Evolutionary conservation across 2,888 invertebrate species (phyloP).

Genomic region (Andrena flavipes): DNA sequence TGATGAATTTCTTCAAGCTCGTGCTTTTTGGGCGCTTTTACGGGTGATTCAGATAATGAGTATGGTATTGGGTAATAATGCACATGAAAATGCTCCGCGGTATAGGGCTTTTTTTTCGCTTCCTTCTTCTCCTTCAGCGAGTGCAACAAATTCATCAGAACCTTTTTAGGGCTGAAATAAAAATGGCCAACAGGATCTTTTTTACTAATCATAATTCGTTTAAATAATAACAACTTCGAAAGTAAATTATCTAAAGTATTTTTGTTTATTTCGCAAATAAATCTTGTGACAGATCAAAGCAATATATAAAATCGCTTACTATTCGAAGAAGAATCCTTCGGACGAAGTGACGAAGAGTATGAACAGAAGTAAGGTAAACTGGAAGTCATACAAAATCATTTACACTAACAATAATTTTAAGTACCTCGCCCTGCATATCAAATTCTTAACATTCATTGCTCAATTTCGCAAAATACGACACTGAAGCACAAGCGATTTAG

Average conservation of each 20-base stretch:
- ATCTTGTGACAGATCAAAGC: not conserved
- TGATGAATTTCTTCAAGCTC: constrained; percentile 69
- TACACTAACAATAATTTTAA: not conserved
- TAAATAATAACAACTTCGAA: no score
- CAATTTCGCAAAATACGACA: not conserved
- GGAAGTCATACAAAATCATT: constrained; percentile 53
- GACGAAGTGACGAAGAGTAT: constrained; percentile 58
- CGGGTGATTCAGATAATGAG: constrained; percentile 31
- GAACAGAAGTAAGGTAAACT: constrained; percentile 57
- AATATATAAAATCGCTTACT: constrained; percentile 67
- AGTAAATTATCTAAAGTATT: no score
- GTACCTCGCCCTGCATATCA: not conserved
- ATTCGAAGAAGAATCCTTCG: constrained; percentile 75
- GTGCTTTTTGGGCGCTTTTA: constrained; percentile 67
- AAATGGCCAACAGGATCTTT: not conserved
- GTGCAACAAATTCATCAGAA: constrained; percentile 67
- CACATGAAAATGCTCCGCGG: constrained; percentile 73
- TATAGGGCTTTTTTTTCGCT: constrained; percentile 49
- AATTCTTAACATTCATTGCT: not conserved
- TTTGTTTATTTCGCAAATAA: not conserved
- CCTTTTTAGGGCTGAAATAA: constrained; percentile 73
- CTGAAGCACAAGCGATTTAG: no score
- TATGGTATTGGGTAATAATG: constrained; percentile 74
- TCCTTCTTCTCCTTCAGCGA: constrained; percentile 70
- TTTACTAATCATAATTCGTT: no score